Evolutionary conservation across 2,113 vertebrate genomes (phyloP), one percentile per base, ranked within the genome.

Genomic region (Cisticola juncidis): DNA sequence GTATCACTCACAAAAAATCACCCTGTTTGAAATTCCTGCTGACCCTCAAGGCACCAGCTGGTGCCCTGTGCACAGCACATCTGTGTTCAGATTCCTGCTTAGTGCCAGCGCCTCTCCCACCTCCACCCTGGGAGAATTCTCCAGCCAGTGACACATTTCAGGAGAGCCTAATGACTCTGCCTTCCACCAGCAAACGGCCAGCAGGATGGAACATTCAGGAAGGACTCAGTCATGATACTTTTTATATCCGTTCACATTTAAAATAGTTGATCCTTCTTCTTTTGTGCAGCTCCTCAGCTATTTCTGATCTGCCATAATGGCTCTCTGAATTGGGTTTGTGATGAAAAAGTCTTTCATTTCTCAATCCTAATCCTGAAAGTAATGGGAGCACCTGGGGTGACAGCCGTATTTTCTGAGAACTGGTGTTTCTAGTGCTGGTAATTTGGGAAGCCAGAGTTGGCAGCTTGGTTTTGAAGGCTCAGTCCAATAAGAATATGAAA

Each of bases 41-140:
- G 88, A 83, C 88, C 70, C 54, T 92, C 81, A 28, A 56, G 91
- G 64, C 58, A 48, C 28, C 94, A 92, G 73, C 45, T 86, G 76
- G 23, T 48, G 1, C 62, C n/a, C 66, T 66, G 26, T 7, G 58
- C 5, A 17, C 26, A 31, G 40, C 71, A 77, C 21, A 72, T 44
- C 84, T 73, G 42, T 6, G 65, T 35, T 44, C 69, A 60, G 31
- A 45, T 6, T 71, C 38, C 45, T 56, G 60, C 68, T 29, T 8
- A 48, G 57, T 14, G 36, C 31, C 64, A 66, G 9, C 6, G 12
- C 16, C n/a, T 78, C 40, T 71, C 51, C 42, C 35, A n/a, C 28
- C 51, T 65, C 42, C 26, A 28, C 31, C 38, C 58, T 23, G 33
- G 14, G 78, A 29, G 23, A 48, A 45, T 50, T 76, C 71, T 79